Conservation (phyloP, 1,140 invertebrate genomes). For the Tetragonula clypearis region DNA sequence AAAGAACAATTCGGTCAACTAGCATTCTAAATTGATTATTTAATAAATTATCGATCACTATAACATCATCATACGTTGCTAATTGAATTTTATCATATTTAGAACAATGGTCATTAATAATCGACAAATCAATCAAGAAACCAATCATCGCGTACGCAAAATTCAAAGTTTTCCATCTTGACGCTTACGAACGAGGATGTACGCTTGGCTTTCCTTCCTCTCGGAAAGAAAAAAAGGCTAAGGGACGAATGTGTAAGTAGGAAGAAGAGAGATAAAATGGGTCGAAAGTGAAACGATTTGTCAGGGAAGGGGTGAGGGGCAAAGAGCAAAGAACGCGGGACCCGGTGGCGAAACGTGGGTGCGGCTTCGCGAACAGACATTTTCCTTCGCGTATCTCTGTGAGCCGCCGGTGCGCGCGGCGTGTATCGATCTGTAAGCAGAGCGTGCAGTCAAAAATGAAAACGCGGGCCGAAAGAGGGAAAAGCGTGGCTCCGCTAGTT, state of each 20-base stretch:
- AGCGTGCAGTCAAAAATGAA: conserved; percentile 50
- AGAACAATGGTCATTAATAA: too few species aligned
- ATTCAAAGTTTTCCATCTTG: too few species aligned
- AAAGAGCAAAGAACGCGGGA: not conserved
- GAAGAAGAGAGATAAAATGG: too few species aligned
- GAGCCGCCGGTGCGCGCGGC: not conserved
- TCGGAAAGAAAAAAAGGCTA: conserved; percentile 23
- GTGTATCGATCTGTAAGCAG: conserved; percentile 44
- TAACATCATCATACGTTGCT: too few species aligned
- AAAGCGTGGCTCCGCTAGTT: not conserved
- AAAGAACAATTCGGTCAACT: too few species aligned
- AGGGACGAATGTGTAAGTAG: not conserved
- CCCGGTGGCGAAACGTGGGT: conserved; percentile 47
- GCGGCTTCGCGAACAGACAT: conserved; percentile 46
- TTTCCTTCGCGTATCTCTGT: conserved; percentile 45
- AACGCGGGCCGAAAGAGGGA: conserved; percentile 35
- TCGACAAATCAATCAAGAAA: too few species aligned
- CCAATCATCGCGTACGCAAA: too few species aligned
- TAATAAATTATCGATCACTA: too few species aligned
- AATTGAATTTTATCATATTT: too few species aligned
- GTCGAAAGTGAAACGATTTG: not conserved
- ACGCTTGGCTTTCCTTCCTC: not conserved
- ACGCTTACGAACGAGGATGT: not conserved
- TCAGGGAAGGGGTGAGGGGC: not conserved
- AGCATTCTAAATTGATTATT: too few species aligned